Evolutionary conservation across 2,888 invertebrate species (phyloP).

Genomic region (Synergus laeviventris): DNA sequence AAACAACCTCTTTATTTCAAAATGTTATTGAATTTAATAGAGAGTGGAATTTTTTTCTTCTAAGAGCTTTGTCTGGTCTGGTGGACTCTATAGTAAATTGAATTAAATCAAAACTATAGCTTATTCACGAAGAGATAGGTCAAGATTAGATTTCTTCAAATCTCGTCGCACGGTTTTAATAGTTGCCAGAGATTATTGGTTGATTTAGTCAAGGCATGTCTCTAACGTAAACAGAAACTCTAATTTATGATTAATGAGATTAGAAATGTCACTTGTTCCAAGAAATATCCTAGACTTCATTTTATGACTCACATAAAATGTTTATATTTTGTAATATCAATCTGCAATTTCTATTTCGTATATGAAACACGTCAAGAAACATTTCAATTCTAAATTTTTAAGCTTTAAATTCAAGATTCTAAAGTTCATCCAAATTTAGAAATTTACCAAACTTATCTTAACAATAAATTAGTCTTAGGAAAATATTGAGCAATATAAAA

Average conservation of each 20-base stretch:
- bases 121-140: conserved; percentile 26
- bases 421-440: too few species aligned
- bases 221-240: conserved; percentile 21
- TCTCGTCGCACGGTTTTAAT: conserved; percentile 15
- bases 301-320: background rate
- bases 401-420: too few species aligned
- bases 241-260: conserved; percentile 24
- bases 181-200: conserved; percentile 5
- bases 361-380: too few species aligned
- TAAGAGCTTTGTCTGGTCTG: background rate
- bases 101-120: conserved; percentile 34
- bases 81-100: background rate
- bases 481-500: background rate
- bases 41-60: conserved; percentile 21
- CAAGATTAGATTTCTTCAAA: conserved; percentile 28
- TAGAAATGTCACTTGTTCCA: background rate
- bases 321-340: background rate
- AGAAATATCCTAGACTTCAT: conserved; percentile 18
- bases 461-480: too few species aligned
- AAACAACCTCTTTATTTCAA: too few species aligned
- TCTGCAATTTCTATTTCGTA: background rate
- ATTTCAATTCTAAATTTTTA: background rate
- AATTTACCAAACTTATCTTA: too few species aligned
- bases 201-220: conserved; percentile 6
- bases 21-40: background rate